Evolutionary conservation across 1,140 invertebrate genomes (phyloP).

Genomic region (Cardiocondyla obscurior): DNA sequence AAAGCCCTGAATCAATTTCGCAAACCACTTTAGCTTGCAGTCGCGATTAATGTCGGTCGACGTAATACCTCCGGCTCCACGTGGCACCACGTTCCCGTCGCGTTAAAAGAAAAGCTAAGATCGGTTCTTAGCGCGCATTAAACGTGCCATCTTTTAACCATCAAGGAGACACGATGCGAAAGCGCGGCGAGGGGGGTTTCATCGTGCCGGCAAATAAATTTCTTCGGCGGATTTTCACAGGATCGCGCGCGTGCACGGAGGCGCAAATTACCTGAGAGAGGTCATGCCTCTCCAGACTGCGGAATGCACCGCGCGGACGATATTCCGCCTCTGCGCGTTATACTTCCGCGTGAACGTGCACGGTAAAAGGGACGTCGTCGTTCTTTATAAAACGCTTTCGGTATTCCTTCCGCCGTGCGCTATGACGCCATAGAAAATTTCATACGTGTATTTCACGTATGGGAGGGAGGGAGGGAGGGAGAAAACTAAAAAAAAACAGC

Average conservation of each 20-base stretch:
- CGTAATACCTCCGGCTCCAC: background rate
- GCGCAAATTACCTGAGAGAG: conserved; percentile 36
- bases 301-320: background rate
- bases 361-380: conserved; percentile 16
- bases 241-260: background rate
- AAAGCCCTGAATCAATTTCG: conserved; percentile 21
- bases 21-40: background rate
- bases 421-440: conserved; percentile 20
- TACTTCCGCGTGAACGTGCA: conserved; percentile 34
- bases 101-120: conserved; percentile 9
- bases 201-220: conserved; percentile 44
- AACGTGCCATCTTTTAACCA: conserved; percentile 26
- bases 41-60: conserved; percentile 19
- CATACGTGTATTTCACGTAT: conserved; percentile 16
- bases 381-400: conserved; percentile 47
- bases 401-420: conserved; percentile 49
- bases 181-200: background rate
- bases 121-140: background rate
- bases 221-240: conserved; percentile 38
- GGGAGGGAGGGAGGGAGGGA: background rate
- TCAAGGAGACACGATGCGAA: conserved; percentile 3
- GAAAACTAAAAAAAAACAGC: background rate
- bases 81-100: background rate
- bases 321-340: conserved; percentile 27
- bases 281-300: background rate